Percentiles rank a stretch among this genome's conserved stretches.
These are phyloP conservation scores for Cynaeus angustus DNA, from an alignment of 2,888 invertebrate genomes.

Conservation along the genomic window DNA sequence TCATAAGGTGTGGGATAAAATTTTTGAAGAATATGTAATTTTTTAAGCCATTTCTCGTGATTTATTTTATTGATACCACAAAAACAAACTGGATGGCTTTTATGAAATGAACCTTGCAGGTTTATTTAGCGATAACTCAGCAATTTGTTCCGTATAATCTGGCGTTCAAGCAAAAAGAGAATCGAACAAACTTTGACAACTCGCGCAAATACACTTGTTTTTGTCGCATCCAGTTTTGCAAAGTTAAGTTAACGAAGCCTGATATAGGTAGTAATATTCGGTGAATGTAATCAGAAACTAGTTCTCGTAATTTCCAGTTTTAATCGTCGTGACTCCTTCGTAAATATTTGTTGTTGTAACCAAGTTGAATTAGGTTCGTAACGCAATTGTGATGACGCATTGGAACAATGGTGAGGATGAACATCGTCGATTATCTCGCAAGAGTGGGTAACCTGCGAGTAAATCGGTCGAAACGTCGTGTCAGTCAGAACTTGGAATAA, in stretches of 20 bases:
- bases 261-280: background rate
- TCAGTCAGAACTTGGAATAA: constrained; percentile 58
- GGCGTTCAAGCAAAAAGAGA: no score
- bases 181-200: no score
- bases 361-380: constrained; percentile 7
- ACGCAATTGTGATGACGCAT: constrained; percentile 1
- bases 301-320: constrained; percentile 10
- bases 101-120: no score
- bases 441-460: background rate
- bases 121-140: no score
- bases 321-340: constrained; percentile 3
- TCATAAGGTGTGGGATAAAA: no score
- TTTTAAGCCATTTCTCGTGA: no score
- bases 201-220: no score
- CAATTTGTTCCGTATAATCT: no score
- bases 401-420: constrained; percentile 2
- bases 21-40: no score
- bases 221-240: background rate
- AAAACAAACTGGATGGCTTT: no score
- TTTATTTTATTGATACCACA: no score
- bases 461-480: constrained; percentile 24
- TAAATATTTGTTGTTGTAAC: constrained; percentile 8
- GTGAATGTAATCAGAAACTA: constrained; percentile 2
- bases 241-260: background rate
- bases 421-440: constrained; percentile 23